These are phyloP conservation scores for Yasuhikotakia modesta DNA, from an alignment of 2,797 vertebrate genomes.

Conservation along the genomic window DNA sequence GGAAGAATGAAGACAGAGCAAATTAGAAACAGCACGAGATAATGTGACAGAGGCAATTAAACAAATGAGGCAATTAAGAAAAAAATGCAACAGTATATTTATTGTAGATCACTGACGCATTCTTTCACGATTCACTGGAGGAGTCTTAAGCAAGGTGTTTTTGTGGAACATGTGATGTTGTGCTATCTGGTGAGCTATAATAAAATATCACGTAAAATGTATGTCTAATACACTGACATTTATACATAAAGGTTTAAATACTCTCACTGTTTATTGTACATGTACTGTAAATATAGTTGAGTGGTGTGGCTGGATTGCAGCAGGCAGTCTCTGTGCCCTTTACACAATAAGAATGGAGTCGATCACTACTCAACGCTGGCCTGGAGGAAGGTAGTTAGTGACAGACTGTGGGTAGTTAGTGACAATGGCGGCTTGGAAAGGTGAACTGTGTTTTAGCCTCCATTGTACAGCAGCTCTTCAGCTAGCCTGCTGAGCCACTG, in stretches of 20 bases:
- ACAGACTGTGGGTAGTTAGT: neutral
- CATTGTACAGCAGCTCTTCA: constrained; percentile 20
- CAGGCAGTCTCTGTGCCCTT: neutral
- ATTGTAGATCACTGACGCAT: constrained; percentile 4
- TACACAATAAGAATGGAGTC: neutral
- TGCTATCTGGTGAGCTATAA: neutral
- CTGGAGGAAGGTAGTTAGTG: neutral
- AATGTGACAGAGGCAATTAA: constrained; percentile 31
- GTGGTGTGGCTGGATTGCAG: neutral
- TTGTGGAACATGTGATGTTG: neutral
- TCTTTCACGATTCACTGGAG: constrained; percentile 16
- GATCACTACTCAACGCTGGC: neutral
- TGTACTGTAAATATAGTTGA: neutral
- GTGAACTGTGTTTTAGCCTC: constrained; percentile 4
- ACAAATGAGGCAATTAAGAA: constrained; percentile 34
- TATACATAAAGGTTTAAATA: too few species aligned
- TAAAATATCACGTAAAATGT: neutral
- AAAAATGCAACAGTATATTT: constrained; percentile 19
- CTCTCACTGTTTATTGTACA: too few species aligned
- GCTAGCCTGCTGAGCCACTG: constrained; percentile 29
- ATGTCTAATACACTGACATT: too few species aligned
- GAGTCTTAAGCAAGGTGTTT: neutral
- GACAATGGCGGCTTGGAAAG: constrained; percentile 2
- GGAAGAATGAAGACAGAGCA: neutral
- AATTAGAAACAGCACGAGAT: neutral